A percentile compares a stretch with the other conserved stretches of the same genome.
Conservation (phyloP, 2,113 vertebrate species). For the Catagonus wagneri region DNA sequence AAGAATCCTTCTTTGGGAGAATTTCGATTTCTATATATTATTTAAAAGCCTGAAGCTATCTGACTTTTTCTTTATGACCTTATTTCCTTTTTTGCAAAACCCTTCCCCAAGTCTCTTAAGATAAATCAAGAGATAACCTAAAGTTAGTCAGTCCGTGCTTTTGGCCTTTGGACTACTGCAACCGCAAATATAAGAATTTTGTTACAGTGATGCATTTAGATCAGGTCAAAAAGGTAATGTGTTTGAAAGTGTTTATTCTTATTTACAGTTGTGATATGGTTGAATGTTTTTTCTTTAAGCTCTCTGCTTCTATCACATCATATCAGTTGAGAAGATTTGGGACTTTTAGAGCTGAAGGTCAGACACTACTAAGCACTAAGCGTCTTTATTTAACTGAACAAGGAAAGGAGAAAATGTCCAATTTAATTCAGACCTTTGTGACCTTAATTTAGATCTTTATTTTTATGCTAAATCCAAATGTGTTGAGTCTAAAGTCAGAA, state of each 20-base stretch:
- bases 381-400: conserved; percentile 14
- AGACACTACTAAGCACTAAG: neutral
- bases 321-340: conserved; percentile 41
- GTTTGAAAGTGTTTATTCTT: conserved; percentile 52
- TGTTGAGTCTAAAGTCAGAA: conserved; percentile 47
- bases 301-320: conserved; percentile 14
- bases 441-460: neutral
- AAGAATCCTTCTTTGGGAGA: neutral
- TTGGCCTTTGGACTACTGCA: conserved; percentile 39
- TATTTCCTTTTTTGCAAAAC: conserved; percentile 53
- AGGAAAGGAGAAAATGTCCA: neutral
- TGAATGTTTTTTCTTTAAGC: conserved; percentile 57
- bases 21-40: conserved; percentile 46
- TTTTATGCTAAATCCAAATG: conserved; percentile 37
- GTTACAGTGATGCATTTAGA: conserved; percentile 11
- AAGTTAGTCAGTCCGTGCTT: neutral
- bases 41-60: conserved; percentile 49
- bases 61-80: conserved; percentile 24
- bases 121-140: conserved; percentile 60
- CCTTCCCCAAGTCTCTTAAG: conserved; percentile 48
- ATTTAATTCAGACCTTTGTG: neutral
- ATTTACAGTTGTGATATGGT: conserved; percentile 8
- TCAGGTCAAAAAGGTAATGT: conserved; percentile 52
- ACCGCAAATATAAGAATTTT: neutral
- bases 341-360: conserved; percentile 54